Base-by-base conservation (phyloP, 2,113 vertebrate genomes). In the Callochromis pleurospilus region DNA sequence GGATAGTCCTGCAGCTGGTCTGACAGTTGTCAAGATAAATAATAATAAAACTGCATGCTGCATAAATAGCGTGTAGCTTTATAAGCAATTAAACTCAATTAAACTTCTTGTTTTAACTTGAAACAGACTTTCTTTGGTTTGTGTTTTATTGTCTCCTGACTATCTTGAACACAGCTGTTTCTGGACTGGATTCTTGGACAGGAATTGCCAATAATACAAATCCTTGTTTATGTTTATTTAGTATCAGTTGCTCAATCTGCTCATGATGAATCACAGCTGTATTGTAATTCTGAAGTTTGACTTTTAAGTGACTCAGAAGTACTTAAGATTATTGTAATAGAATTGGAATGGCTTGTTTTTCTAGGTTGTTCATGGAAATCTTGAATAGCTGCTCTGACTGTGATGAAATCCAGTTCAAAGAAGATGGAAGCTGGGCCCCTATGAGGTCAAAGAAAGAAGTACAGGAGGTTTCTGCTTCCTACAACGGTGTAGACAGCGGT, bases 341-440 rank as follows among this genome's bases (percentile, higher is more conserved):
- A 47, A 17, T 53, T 90, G 4, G 58, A 68, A 45, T 53, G 1
- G 21, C 5, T 15, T 80, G 6, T 86, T 55, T 93, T 70, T 2
- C 83, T 92, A 99, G 99, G 85, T 96, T 99, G 92, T 99, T 99
- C 94, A 99, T 99, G 99, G 99, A 99, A 93, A 99, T 99, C 94
- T 94, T 99, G 84, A 99, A 97, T 93, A 98, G 97, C 83, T 99
- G 98, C 62, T 97, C 97, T 85, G 99, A 99, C 85, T 99, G 98
- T 92, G 99, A 99, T 88, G 99, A 99, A 88, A 99, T 99, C 90
- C 98, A 99, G 93, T 99, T 99, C 80, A 98, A 99, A 90, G 98
- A 99, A 86, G 98, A 99, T 21, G 98, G 99, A 5, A 98, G 95
- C 1, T 99, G 99, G 99, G 94, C 98, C 77, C 99, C 99, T 3